Conservation (phyloP, 2,888 invertebrate species). For the Tortrix viridana region DNA sequence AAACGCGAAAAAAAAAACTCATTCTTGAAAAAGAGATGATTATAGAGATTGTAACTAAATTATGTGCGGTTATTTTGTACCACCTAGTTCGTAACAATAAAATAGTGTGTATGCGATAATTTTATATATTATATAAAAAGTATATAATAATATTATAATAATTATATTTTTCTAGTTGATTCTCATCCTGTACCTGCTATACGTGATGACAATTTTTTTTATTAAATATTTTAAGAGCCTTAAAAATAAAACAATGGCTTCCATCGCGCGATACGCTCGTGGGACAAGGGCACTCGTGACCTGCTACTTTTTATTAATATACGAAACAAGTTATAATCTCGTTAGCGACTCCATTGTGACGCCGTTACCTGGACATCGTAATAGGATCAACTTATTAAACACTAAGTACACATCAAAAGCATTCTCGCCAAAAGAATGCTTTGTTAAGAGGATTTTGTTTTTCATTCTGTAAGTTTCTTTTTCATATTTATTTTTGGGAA, state of each 20-base stretch:
- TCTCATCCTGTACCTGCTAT: too few species aligned
- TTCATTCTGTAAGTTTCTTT: constrained; percentile 48
- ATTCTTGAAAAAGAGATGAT: too few species aligned
- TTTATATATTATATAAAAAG: too few species aligned
- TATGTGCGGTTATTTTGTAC: too few species aligned
- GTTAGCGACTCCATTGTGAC: constrained; percentile 79
- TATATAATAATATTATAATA: too few species aligned
- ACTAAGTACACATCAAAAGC: constrained; percentile 83
- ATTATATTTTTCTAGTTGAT: too few species aligned
- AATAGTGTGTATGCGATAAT: too few species aligned
- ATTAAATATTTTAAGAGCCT: not conserved
- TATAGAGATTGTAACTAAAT: too few species aligned
- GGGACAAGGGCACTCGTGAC: constrained; percentile 35
- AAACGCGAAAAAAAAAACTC: too few species aligned
- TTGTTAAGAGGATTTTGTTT: constrained; percentile 74
- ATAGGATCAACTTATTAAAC: constrained; percentile 85
- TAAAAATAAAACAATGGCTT: not conserved
- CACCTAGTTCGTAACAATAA: too few species aligned
- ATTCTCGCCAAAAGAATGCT: constrained; percentile 70
- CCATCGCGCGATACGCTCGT: not conserved
- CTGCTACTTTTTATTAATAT: constrained; percentile 80
- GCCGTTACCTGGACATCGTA: constrained; percentile 80
- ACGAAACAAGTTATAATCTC: constrained; percentile 83
- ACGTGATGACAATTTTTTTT: too few species aligned
- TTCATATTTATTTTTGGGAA: constrained; percentile 43